Conservation (phyloP, 1,140 invertebrate species). For the Hyposmocoma kahamanoa region DNA sequence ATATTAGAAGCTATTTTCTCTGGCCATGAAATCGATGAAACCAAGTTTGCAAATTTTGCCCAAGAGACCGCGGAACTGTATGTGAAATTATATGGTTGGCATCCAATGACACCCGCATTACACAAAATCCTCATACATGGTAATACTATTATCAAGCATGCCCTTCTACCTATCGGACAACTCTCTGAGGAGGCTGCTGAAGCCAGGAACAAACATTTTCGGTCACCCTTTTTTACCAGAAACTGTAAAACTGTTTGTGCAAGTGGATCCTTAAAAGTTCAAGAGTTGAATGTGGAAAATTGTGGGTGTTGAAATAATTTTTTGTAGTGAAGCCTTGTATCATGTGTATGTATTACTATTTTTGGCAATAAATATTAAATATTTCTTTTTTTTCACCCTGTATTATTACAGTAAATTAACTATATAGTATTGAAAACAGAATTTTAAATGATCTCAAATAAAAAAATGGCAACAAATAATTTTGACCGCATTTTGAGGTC, state of each 20-base stretch:
- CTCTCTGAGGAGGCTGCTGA: slow-evolving; percentile 25
- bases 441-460: background rate
- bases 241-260: background rate
- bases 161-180: slow-evolving; percentile 25
- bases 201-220: slow-evolving; percentile 16
- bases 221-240: background rate
- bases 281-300: background rate
- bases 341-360: no score
- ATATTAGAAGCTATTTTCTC: background rate
- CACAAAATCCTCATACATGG: slow-evolving; percentile 49
- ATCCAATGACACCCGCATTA: slow-evolving; percentile 38
- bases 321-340: background rate
- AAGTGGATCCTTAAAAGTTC: no score
- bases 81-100: slow-evolving; percentile 30
- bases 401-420: background rate
- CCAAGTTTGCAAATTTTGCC: slow-evolving; percentile 1
- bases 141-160: slow-evolving; percentile 22
- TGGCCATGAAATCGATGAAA: background rate
- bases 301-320: background rate
- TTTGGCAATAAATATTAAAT: background rate
- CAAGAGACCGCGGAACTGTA: slow-evolving; percentile 16
- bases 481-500: background rate
- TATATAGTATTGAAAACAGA: background rate
- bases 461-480: background rate
- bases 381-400: background rate